phyloP scores from a whole-genome alignment of 1,140 invertebrate species.

The Aphelenchoides fujianensis region DNA sequence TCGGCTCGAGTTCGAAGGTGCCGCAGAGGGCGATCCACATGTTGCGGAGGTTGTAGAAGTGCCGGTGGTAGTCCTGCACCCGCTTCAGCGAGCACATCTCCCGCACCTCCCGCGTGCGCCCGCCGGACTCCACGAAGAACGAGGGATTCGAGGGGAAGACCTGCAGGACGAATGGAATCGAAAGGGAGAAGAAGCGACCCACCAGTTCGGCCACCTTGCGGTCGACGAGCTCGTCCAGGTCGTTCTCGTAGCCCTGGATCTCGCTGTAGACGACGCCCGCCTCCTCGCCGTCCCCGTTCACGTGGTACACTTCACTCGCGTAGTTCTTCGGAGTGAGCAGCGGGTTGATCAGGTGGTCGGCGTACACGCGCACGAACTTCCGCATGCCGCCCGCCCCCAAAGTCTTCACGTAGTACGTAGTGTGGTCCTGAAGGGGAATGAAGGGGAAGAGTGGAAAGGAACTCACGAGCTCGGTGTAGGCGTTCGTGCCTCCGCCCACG shows the following conservation, averaged over 20 bases:
- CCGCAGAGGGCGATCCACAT: constrained; percentile 79
- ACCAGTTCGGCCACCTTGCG: constrained; percentile 40
- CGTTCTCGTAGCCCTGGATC: constrained; percentile 72
- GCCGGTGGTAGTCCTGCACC: constrained; percentile 76
- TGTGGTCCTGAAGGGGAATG: constrained; percentile 74
- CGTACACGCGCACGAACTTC: constrained; percentile 80
- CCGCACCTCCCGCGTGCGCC: constrained; percentile 73
- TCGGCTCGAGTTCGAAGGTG: constrained; percentile 70
- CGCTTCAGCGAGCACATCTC: constrained; percentile 77
- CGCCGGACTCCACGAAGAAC: constrained; percentile 65
- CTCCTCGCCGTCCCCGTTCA: constrained; percentile 80
- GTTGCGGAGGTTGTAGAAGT: constrained; percentile 86
- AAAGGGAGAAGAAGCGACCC: constrained; percentile 41
- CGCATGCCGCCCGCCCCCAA: constrained; percentile 82
- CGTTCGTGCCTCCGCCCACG: constrained; percentile 28
- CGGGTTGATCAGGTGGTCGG: constrained; percentile 84
- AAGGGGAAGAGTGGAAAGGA: constrained; percentile 10
- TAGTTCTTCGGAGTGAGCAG: constrained; percentile 70
- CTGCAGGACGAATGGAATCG: constrained; percentile 73
- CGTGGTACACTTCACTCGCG: constrained; percentile 84
- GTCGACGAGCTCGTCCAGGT: constrained; percentile 55
- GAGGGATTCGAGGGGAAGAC: constrained; percentile 13
- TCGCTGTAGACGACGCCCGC: constrained; percentile 88
- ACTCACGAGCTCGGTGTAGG: constrained; percentile 5
- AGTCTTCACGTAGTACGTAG: constrained; percentile 81